These are phyloP conservation scores for Phrynosoma blainvillii DNA, from an alignment of 2,113 vertebrate species.

Conservation along the genomic window DNA sequence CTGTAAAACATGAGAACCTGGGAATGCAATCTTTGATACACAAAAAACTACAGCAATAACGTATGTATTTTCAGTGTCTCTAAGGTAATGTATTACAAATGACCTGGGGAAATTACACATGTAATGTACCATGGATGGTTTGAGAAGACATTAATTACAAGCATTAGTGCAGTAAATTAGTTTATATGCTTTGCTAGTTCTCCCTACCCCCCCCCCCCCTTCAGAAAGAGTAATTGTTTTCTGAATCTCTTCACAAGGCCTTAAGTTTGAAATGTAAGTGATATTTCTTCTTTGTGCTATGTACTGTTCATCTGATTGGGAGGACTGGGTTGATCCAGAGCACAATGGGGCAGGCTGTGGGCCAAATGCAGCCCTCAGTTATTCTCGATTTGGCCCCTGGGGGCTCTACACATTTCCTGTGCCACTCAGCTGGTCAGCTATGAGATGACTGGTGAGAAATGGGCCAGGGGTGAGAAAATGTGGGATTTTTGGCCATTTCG, in stretches of 20 bases:
- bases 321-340: neutral
- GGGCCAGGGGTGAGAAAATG: too few relatives aligned
- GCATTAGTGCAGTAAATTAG: conserved; percentile 66
- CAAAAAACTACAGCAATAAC: conserved; percentile 25
- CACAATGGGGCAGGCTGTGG: neutral
- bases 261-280: conserved; percentile 19
- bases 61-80: conserved; percentile 38
- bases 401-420: too few relatives aligned
- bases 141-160: conserved; percentile 67
- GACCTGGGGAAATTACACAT: conserved; percentile 63
- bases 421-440: neutral
- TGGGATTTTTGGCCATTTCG: too few relatives aligned
- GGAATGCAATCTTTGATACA: conserved; percentile 14
- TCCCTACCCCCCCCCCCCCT: conserved; percentile 31
- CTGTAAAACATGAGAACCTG: neutral
- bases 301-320: neutral
- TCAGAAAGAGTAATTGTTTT: conserved; percentile 50
- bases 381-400: neutral
- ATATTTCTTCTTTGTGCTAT: conserved; percentile 23
- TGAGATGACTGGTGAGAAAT: too few relatives aligned
- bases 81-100: conserved; percentile 38
- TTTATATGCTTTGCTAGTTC: conserved; percentile 64
- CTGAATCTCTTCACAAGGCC: conserved; percentile 27
- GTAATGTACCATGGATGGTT: conserved; percentile 41
- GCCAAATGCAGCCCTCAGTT: neutral